Base-by-base conservation (phyloP, 2,797 vertebrate genomes). In the Echiichthys vipera region DNA sequence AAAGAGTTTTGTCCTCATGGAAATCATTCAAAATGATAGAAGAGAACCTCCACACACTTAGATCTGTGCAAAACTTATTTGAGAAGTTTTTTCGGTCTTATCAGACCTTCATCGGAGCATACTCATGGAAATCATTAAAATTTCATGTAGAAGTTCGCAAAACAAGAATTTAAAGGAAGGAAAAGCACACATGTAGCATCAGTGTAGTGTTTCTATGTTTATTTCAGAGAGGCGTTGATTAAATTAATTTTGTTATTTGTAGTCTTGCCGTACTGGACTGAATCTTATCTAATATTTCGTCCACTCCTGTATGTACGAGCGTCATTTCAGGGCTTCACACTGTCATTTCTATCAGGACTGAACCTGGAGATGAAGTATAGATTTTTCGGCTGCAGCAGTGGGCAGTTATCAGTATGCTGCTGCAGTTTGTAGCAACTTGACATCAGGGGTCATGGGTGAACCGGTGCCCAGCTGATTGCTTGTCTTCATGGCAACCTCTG, bases 351-450 rank as follows among this genome's bases (percentile, higher is more conserved):
- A 37, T 53, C 20, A 49, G 45, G 25, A 30, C n/a, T 47, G 5
- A 51, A 25, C 39, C 80, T 77, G 70, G 59, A 73, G 77, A 80
- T 85, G 80, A 74, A 65, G 32, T 83, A 84, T 74, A 29, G 80
- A 86, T 92, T 87, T 87, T 74, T 22, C 0, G 5, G 22, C 65
- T 79, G 29, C 36, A 17, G 37, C 59, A 74, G 61, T 9, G 49
- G 80, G 78, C 67, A 2, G 74, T 68, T 65, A 84, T 87, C 81
- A 61, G 85, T 82, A 84, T 85, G 68, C 84, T 61, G 83, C 70
- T 47, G 77, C 64, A 13, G 71, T 70, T 71, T 74, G 55, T 24
- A 59, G 67, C 40, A 53, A 12, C 58, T 70, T 77, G 81, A 85
- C 84, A 81, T 63, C 14, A n/a, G 79, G 84, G 91, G 87, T 87